A percentile compares a stretch with the other conserved stretches of the same genome.
Evolutionary conservation across 2,888 invertebrate species (phyloP).

Genomic region (Toxonevra muliebris): DNA sequence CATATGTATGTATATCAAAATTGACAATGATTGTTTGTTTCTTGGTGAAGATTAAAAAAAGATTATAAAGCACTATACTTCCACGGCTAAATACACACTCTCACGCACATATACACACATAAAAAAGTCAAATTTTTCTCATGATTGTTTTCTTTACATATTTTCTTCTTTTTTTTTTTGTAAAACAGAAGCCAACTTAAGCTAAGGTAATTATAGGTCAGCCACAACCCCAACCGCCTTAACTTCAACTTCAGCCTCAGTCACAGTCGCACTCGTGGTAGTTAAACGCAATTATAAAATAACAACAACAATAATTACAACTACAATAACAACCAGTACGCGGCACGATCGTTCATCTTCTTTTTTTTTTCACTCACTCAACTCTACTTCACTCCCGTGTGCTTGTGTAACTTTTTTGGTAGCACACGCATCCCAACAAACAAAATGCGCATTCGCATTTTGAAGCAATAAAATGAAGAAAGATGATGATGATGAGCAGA

Average conservation of each 20-base stretch:
- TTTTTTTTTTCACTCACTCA: too few species aligned
- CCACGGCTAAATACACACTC: not conserved
- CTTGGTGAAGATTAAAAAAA: too few species aligned
- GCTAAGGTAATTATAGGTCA: constrained; percentile 53
- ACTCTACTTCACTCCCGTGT: too few species aligned
- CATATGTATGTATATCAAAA: too few species aligned
- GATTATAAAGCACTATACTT: too few species aligned
- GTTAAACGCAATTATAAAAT: constrained; percentile 30
- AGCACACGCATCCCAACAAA: too few species aligned
- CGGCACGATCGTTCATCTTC: too few species aligned
- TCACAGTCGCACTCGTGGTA: constrained; percentile 4
- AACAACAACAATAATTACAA: constrained; percentile 6
- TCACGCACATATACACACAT: not conserved
- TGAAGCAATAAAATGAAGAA: constrained; percentile 14
- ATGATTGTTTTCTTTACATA: constrained; percentile 50
- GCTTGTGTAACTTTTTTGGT: too few species aligned
- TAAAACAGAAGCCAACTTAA: constrained; percentile 25
- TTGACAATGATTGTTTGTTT: too few species aligned
- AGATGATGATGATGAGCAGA: not conserved
- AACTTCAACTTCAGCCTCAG: not conserved
- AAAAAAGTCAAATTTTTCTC: constrained; percentile 53
- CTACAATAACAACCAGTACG: constrained; percentile 8
- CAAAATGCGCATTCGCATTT: constrained; percentile 9
- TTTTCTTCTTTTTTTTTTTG: not conserved
- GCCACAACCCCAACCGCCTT: constrained; percentile 33